Percentiles rank a stretch among this genome's conserved stretches.
These are phyloP conservation scores for Esox lucius DNA, from an alignment of 2,797 vertebrate genomes.

Conservation along the genomic window DNA sequence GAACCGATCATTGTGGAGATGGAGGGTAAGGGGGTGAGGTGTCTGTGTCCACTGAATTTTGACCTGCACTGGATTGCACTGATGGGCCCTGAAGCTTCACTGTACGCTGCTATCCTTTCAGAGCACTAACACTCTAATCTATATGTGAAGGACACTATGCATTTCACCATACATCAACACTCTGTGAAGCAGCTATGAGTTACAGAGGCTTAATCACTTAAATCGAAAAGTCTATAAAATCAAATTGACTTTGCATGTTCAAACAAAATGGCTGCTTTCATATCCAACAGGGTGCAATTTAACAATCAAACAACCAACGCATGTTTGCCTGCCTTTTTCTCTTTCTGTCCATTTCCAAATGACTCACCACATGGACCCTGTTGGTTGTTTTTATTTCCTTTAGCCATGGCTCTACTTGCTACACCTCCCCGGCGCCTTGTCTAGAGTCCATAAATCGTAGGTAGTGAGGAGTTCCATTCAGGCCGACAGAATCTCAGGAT, in stretches of 20 bases:
- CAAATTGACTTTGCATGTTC: constrained; percentile 51
- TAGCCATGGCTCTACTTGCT: constrained; percentile 14
- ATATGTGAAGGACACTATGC: constrained; percentile 21
- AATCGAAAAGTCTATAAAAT: constrained; percentile 36
- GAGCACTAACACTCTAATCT: constrained; percentile 48
- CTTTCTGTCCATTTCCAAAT: not conserved
- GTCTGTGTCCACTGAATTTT: constrained; percentile 49
- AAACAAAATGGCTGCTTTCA: constrained; percentile 30
- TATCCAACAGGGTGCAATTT: not conserved
- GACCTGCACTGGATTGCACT: constrained; percentile 68
- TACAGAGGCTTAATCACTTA: constrained; percentile 26
- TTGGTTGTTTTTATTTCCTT: constrained; percentile 2
- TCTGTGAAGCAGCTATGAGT: constrained; percentile 18
- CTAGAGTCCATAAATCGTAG: constrained; percentile 65
- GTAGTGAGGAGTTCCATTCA: constrained; percentile 42
- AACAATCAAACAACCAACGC: constrained; percentile 15
- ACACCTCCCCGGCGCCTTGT: constrained; percentile 28
- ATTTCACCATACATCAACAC: constrained; percentile 2
- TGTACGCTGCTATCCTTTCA: constrained; percentile 55
- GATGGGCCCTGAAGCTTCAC: constrained; percentile 67
- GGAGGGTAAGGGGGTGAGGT: constrained; percentile 85
- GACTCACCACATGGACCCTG: constrained; percentile 36
- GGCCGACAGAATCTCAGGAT: constrained; percentile 40
- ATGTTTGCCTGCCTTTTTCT: constrained; percentile 1
- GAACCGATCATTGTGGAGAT: constrained; percentile 87